Base-by-base conservation (phyloP, 1,140 invertebrate species). In the Macrobrachium rosenbergii region DNA sequence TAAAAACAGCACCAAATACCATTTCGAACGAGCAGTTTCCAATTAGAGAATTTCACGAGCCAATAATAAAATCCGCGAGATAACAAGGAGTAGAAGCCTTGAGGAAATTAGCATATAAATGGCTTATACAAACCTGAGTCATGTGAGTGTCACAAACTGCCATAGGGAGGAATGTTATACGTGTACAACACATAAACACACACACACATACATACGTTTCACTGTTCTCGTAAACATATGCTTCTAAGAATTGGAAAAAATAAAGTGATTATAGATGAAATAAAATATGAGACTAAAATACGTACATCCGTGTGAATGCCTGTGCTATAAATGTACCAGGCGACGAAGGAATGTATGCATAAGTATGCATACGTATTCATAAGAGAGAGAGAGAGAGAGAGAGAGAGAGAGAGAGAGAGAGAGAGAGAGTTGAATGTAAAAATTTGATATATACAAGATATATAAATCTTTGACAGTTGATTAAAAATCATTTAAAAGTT, bases 341-440 rank as follows among this genome's bases (percentile, higher is more conserved):
- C 1, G 28, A 59, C 6, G 60, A 28, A 28, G 21, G 52, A 5
- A 19, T 17, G 21, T 37, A 19, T 10, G 60, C 19, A 63, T 17
- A 43, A 45, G 37, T 5, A 8, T 45, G 0, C 19, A n/a, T 23
- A 23, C 21, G 16, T 23, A 23, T 60, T 37, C 28, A 21, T 17
- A 60, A 63, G 59, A 64, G 76, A 78, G 76, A 78, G 76, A 78
- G 76, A 78, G 76, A 78, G 76, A 78, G 76, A 78, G 76, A 78
- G 76, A 78, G 76, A 78, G 76, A 78, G 76, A 78, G 76, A 78
- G 76, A 78, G 76, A 59, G 76, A 52, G 45, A 78, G 72, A 75
- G 72, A 75, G 72, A 75, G 72, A 75, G 28, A 75, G 72, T 5
- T 5, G n/a, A n/a, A n/a, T n/a, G n/a, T n/a, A n/a, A n/a, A n/a